Percentiles rank a stretch among this genome's conserved stretches.
phyloP scores from a whole-genome alignment of 1,140 invertebrate genomes.

The Kradibia gibbosae region DNA sequence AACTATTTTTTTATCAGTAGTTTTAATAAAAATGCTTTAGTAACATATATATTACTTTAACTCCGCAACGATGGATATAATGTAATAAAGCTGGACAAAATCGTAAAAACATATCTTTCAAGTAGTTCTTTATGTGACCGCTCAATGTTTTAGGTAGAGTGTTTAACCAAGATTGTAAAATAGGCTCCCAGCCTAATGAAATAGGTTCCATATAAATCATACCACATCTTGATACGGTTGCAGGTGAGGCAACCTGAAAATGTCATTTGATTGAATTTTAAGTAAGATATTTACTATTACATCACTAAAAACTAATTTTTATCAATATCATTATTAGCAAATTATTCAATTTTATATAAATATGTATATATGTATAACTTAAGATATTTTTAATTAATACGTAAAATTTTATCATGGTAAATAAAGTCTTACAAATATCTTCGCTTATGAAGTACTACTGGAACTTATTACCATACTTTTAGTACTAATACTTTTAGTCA shows the following conservation, averaged over 20 bases:
- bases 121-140: slow-evolving; percentile 79
- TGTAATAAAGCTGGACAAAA: slow-evolving; percentile 83
- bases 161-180: slow-evolving; percentile 91
- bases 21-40: not conserved
- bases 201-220: slow-evolving; percentile 97
- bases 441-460: no score
- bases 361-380: not conserved
- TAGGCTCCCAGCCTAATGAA: slow-evolving; percentile 89
- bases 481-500: no score
- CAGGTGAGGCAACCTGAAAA: slow-evolving; percentile 84
- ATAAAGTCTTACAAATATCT: no score
- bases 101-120: slow-evolving; percentile 82
- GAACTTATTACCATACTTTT: no score
- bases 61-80: slow-evolving; percentile 78
- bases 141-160: slow-evolving; percentile 80
- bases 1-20: no score
- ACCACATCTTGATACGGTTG: slow-evolving; percentile 91
- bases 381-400: no score
- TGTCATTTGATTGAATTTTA: not conserved
- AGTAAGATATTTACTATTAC: no score
- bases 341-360: not conserved
- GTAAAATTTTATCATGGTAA: no score
- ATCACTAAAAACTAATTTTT: no score
- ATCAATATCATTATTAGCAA: not conserved
- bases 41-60: slow-evolving; percentile 72